Evolutionary conservation across 1,140 invertebrate species (phyloP).

Genomic region (Bombus terrestris): DNA sequence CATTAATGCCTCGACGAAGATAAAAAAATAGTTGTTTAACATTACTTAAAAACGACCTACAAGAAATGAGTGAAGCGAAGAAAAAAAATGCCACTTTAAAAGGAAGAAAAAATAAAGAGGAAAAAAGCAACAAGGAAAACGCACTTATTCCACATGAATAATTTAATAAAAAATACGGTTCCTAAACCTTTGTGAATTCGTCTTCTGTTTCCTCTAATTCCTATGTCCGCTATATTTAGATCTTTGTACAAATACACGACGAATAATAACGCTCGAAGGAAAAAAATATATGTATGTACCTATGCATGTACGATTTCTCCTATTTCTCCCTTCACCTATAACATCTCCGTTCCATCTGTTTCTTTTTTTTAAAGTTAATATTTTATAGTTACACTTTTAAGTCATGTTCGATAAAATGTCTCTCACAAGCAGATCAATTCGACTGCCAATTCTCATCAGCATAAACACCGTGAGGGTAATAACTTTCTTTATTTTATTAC

Average conservation of each 20-base stretch:
- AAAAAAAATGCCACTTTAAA: slow-evolving; percentile 13
- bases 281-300: slow-evolving; percentile 1
- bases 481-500: slow-evolving; percentile 35
- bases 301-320: slow-evolving; percentile 6
- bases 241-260: slow-evolving; percentile 33
- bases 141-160: background rate
- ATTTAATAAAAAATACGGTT: slow-evolving; percentile 16
- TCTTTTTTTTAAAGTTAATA: background rate
- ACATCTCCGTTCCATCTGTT: background rate
- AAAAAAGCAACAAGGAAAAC: slow-evolving; percentile 19
- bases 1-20: slow-evolving; percentile 34
- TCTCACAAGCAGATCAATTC: background rate
- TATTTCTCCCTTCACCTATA: background rate
- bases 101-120: slow-evolving; percentile 19
- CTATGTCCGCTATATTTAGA: background rate
- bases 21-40: background rate
- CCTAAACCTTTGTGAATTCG: background rate
- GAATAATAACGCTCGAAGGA: slow-evolving; percentile 10
- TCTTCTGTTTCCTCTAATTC: background rate
- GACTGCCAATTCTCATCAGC: slow-evolving; percentile 6
- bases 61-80: slow-evolving; percentile 37
- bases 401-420: slow-evolving; percentile 33
- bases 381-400: slow-evolving; percentile 2
- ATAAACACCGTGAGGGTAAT: slow-evolving; percentile 18
- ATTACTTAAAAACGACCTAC: slow-evolving; percentile 28